phyloP scores from a whole-genome alignment of 2,888 invertebrate species.

The Nomada fabriciana region DNA sequence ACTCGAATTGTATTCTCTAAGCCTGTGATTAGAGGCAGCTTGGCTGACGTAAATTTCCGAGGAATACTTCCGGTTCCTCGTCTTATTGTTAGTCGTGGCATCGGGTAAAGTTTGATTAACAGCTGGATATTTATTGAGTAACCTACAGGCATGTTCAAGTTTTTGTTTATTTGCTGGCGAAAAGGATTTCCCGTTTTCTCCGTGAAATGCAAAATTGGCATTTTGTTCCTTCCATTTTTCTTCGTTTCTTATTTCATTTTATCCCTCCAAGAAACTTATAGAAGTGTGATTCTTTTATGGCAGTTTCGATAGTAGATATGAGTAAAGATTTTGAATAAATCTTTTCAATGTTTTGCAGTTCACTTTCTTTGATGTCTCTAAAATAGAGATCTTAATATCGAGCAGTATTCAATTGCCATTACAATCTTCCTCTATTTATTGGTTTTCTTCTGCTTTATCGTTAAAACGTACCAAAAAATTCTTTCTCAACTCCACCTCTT shows the following conservation, averaged over 20 bases:
- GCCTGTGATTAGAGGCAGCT: slow-evolving; percentile 14
- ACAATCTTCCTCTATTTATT: no score
- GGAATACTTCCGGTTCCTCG: background rate
- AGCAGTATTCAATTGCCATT: no score
- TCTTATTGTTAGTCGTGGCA: background rate
- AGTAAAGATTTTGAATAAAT: background rate
- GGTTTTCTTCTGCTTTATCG: no score
- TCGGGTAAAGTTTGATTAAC: slow-evolving; percentile 17
- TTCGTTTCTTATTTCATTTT: background rate
- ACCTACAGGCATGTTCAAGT: background rate
- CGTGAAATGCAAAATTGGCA: slow-evolving; percentile 4
- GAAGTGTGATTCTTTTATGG: background rate
- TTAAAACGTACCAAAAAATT: no score
- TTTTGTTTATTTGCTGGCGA: background rate
- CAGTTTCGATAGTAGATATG: slow-evolving; percentile 12
- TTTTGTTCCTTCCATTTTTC: background rate
- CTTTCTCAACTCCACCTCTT: no score
- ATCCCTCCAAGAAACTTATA: background rate
- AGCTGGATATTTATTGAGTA: background rate
- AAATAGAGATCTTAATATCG: no score
- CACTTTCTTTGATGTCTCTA: no score
- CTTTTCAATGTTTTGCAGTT: no score
- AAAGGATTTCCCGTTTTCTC: slow-evolving; percentile 15
- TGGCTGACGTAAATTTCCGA: slow-evolving; percentile 11
- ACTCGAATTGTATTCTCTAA: slow-evolving; percentile 18